phyloP scores from a whole-genome alignment of 2,113 vertebrate species.

The Archocentrus centrarchus region DNA sequence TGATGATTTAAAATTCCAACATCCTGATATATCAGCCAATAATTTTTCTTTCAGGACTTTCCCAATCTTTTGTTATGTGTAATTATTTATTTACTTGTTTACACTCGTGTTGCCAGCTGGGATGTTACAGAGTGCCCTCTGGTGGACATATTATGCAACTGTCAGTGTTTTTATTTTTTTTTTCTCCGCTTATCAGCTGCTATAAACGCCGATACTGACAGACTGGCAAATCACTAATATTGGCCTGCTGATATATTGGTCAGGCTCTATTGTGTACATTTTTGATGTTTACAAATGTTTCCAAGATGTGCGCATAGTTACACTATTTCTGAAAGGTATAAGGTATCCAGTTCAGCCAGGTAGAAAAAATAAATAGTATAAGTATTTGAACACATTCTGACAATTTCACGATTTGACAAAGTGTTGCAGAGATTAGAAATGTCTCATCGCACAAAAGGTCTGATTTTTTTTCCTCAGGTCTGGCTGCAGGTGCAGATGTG shows the following conservation, averaged over 20 bases:
- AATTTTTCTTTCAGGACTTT: too few relatives aligned
- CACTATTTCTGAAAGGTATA: background rate
- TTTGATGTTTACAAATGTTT: background rate
- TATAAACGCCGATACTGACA: background rate
- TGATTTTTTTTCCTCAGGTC: background rate
- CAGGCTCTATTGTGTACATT: background rate
- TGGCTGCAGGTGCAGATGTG: background rate
- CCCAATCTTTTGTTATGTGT: too few relatives aligned
- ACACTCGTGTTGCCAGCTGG: too few relatives aligned
- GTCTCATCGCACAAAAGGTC: background rate
- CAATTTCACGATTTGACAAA: background rate
- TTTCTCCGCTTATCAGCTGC: background rate
- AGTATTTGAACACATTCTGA: background rate
- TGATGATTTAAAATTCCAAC: too few relatives aligned
- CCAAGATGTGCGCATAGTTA: background rate
- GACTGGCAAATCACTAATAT: background rate
- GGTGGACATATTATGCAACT: too few relatives aligned
- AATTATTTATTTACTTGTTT: too few relatives aligned
- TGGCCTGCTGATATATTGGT: too few relatives aligned
- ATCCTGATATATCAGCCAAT: too few relatives aligned
- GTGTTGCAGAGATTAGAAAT: slow-evolving; percentile 1
- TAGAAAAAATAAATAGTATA: background rate
- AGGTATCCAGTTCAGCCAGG: background rate
- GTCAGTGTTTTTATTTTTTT: too few relatives aligned
- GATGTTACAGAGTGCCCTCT: too few relatives aligned